A percentile compares a stretch with the other conserved stretches of the same genome.
Conservation (phyloP, 2,113 vertebrate species). For the Xiphophorus hellerii region DNA sequence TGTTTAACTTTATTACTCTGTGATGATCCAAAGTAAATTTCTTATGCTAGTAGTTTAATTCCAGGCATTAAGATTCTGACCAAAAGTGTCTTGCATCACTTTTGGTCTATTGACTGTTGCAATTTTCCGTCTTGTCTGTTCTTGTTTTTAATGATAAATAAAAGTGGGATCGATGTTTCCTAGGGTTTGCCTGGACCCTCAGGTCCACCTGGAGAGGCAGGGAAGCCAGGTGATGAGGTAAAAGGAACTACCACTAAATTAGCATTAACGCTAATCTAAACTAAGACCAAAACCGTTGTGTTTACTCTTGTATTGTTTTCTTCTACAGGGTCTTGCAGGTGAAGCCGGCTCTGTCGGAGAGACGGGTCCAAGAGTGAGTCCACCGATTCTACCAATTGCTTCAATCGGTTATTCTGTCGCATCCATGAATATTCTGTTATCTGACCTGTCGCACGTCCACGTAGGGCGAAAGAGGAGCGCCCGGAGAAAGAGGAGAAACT, state of each 20-base stretch:
- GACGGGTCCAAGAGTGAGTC: constrained; percentile 88
- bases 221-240: constrained; percentile 94
- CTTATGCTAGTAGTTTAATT: not conserved
- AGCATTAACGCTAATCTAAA: not conserved
- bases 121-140: not conserved
- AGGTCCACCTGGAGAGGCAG: constrained; percentile 93
- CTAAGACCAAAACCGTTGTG: no score
- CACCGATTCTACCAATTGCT: not conserved
- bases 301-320: not conserved
- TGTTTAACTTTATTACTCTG: not conserved
- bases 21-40: no score
- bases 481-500: constrained; percentile 92
- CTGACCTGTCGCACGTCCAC: not conserved
- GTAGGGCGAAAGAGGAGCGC: constrained; percentile 95
- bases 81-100: not conserved
- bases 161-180: constrained; percentile 6
- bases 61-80: not conserved
- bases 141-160: not conserved
- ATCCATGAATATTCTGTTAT: not conserved
- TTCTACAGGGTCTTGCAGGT: constrained; percentile 90
- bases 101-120: not conserved
- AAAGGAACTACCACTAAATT: no score
- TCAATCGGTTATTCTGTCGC: not conserved
- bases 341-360: constrained; percentile 87
- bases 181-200: constrained; percentile 94